Evolutionary conservation across 2,888 invertebrate species (phyloP).

Genomic region (Anthophora plumipes): DNA sequence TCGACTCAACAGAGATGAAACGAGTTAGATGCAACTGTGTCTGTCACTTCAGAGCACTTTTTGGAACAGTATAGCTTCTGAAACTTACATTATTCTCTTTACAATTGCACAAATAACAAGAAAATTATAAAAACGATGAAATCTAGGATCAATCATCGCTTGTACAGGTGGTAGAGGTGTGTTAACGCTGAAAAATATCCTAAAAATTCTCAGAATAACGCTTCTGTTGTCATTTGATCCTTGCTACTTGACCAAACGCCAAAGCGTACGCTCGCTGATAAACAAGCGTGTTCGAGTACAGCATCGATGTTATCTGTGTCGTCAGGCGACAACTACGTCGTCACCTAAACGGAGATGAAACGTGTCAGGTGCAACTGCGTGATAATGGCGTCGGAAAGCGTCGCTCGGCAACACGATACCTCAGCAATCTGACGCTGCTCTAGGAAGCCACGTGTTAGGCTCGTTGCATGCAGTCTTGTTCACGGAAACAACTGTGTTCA

Average conservation of each 20-base stretch:
- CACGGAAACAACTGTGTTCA: conserved; percentile 19
- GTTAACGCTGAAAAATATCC: not conserved
- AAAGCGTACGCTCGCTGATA: not conserved
- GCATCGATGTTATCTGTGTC: conserved; percentile 7
- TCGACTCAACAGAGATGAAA: no score
- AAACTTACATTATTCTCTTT: no score
- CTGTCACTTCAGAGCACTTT: not conserved
- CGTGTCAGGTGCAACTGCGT: conserved; percentile 35
- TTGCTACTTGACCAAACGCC: not conserved
- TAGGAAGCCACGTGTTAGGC: conserved; percentile 1
- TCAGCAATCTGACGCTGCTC: conserved; percentile 13
- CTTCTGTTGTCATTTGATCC: not conserved
- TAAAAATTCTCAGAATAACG: not conserved
- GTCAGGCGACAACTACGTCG: conserved; percentile 15
- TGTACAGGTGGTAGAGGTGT: no score
- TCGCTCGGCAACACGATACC: conserved; percentile 11
- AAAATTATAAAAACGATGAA: no score
- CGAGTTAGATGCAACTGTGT: no score
- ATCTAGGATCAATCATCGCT: no score
- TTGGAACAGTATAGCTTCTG: no score
- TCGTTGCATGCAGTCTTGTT: conserved; percentile 7
- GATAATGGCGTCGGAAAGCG: conserved; percentile 54
- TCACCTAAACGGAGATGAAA: conserved; percentile 15
- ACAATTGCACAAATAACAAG: no score
- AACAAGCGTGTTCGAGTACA: not conserved